Evolutionary conservation across 1,140 invertebrate species (phyloP).

Genomic region (Leptinotarsa lineolata): DNA sequence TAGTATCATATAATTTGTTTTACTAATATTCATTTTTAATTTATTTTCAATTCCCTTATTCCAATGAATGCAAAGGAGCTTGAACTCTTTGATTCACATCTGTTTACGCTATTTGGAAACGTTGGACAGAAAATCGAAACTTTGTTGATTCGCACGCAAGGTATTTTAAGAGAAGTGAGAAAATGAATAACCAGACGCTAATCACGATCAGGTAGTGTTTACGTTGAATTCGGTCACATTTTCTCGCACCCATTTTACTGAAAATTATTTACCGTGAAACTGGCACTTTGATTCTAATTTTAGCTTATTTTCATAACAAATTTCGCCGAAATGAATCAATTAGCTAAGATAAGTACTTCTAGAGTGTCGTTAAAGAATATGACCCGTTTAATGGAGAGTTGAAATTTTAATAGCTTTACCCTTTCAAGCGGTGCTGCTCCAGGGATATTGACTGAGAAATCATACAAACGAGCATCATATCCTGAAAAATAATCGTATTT

Average conservation of each 20-base stretch:
- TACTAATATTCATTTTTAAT: too few species aligned
- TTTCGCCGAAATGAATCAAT: slow-evolving; percentile 2
- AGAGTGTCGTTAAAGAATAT: neutral
- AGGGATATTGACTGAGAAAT: too few species aligned
- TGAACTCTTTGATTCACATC: neutral
- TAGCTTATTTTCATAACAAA: slow-evolving; percentile 9
- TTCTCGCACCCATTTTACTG: neutral
- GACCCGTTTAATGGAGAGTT: neutral
- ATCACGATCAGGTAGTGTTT: neutral
- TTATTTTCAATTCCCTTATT: neutral
- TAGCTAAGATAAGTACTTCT: neutral
- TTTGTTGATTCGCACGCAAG: neutral
- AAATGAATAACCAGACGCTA: neutral
- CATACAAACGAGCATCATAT: too few species aligned
- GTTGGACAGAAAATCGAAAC: neutral
- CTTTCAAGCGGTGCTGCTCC: too few species aligned
- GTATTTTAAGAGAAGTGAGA: neutral
- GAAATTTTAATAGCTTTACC: neutral
- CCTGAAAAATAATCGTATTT: too few species aligned
- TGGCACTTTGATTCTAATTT: neutral
- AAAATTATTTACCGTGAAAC: neutral
- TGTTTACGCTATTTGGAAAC: neutral
- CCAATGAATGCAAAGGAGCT: too few species aligned
- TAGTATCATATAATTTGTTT: too few species aligned
- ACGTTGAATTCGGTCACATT: neutral